phyloP scores from a whole-genome alignment of 2,113 vertebrate genomes.

The Microcebus murinus region DNA sequence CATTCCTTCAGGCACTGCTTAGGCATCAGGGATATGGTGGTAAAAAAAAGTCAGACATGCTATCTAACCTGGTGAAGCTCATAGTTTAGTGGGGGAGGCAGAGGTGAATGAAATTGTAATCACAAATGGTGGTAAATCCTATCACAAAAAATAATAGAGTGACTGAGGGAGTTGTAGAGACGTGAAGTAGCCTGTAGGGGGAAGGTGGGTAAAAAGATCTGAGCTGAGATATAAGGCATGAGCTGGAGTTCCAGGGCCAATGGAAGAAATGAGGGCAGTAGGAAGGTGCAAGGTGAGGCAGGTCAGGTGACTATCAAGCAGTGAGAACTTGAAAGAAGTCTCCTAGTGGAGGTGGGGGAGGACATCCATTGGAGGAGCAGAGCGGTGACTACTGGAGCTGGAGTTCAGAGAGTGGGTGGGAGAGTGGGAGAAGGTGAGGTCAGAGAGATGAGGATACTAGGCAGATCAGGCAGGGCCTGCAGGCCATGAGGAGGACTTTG shows the following conservation, averaged over 20 bases:
- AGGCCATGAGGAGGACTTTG: neutral
- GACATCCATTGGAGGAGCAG: neutral
- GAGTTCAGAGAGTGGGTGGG: neutral
- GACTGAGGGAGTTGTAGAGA: neutral
- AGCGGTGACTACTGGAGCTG: neutral
- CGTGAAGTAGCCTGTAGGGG: neutral
- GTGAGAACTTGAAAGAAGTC: neutral
- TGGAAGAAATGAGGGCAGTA: neutral
- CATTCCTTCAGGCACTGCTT: neutral
- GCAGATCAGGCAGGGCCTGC: neutral
- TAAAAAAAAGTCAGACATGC: neutral
- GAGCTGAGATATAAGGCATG: slow-evolving; percentile 33
- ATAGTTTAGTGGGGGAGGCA: neutral
- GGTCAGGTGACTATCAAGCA: neutral
- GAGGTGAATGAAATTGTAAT: slow-evolving; percentile 2
- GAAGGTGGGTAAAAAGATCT: neutral
- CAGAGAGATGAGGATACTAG: neutral
- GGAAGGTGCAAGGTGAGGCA: neutral
- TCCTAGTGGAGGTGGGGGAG: neutral
- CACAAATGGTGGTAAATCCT: neutral
- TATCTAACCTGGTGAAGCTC: slow-evolving; percentile 1
- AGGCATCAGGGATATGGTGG: neutral
- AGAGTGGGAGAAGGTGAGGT: neutral
- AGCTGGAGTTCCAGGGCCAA: neutral
- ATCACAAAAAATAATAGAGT: neutral